phyloP scores from a whole-genome alignment of 2,888 invertebrate species.

The Colostygia pectinataria region DNA sequence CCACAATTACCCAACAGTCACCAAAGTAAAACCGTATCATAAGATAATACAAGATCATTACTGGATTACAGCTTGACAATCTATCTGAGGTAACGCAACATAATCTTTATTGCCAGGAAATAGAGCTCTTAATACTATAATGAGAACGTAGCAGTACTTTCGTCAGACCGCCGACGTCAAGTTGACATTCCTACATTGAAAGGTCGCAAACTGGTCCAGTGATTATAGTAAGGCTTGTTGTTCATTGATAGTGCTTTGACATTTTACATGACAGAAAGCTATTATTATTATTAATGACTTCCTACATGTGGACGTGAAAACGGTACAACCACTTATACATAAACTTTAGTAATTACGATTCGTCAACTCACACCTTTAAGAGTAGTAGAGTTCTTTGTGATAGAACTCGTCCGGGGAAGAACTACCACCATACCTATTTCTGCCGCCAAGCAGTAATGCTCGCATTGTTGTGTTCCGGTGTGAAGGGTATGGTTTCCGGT shows the following conservation, averaged over 20 bases:
- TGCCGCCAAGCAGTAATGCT: no score
- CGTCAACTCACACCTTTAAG: no score
- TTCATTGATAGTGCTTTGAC: slow-evolving; percentile 25
- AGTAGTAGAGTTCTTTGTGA: no score
- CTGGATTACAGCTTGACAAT: slow-evolving; percentile 48
- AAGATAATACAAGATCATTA: slow-evolving; percentile 60
- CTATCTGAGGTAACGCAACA: slow-evolving; percentile 29
- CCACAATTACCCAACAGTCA: slow-evolving; percentile 5
- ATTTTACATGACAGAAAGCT: slow-evolving; percentile 15
- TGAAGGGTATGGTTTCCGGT: no score
- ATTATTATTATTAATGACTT: slow-evolving; percentile 9
- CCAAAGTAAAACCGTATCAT: slow-evolving; percentile 49
- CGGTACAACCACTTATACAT: no score
- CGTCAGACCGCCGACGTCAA: slow-evolving; percentile 47
- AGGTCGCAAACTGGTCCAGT: slow-evolving; percentile 59
- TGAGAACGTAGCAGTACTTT: slow-evolving; percentile 57
- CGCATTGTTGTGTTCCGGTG: no score
- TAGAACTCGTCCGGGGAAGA: no score
- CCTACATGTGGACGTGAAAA: background rate
- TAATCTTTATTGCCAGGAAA: slow-evolving; percentile 34
- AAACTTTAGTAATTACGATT: no score
- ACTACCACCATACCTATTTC: no score
- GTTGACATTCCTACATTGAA: slow-evolving; percentile 61
- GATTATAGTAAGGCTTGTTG: slow-evolving; percentile 44
- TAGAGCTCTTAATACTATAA: slow-evolving; percentile 32